Percentiles rank a stretch among this genome's conserved stretches.
Conservation (phyloP, 2,113 vertebrate species). For the Columbina picui region DNA sequence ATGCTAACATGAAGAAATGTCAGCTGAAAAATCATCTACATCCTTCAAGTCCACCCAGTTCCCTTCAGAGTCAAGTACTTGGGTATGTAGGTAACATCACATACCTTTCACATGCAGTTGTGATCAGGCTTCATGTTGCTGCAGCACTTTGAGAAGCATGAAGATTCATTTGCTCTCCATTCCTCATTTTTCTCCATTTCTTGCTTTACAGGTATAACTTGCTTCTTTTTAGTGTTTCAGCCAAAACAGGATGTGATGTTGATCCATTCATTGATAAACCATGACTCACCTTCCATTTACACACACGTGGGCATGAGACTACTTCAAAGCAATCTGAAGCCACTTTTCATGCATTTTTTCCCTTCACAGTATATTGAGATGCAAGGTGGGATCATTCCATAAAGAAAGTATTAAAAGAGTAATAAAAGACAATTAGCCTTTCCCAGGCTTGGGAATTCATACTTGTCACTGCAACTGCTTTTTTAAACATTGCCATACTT, state of each 20-base stretch:
- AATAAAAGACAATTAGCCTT: neutral
- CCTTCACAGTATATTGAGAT: neutral
- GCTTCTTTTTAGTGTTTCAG: neutral
- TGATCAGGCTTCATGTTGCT: neutral
- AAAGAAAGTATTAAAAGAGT: neutral
- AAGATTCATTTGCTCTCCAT: neutral
- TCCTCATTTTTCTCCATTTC: neutral
- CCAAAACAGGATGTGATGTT: neutral
- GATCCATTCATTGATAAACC: neutral
- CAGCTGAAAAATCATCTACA: neutral
- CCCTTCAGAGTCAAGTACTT: neutral
- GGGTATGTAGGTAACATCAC: neutral
- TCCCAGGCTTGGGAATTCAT: neutral
- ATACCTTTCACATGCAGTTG: neutral
- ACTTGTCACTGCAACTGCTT: neutral
- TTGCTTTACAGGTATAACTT: neutral
- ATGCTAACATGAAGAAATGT: neutral
- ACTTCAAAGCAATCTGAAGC: neutral
- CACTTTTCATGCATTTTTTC: neutral
- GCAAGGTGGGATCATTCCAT: neutral
- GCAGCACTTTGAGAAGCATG: neutral
- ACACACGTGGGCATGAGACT: neutral
- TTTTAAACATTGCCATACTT: neutral
- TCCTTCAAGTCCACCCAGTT: neutral
- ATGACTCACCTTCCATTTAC: neutral